Percentiles rank a stretch among this genome's conserved stretches.
phyloP scores from a whole-genome alignment of 1,140 invertebrate species.

The Lasioglossum albipes region DNA sequence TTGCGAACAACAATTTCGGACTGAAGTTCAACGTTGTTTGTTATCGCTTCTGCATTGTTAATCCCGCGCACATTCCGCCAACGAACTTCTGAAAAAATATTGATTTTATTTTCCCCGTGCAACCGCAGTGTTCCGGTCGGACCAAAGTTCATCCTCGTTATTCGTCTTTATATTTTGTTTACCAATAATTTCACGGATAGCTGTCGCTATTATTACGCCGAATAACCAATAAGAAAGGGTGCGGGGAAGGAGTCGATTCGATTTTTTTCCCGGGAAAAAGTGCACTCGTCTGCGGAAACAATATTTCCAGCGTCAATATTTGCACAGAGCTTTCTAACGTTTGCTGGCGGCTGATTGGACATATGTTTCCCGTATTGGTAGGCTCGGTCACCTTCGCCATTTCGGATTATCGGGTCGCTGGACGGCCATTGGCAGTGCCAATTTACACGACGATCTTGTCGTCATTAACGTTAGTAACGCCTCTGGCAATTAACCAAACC shows the following conservation, averaged over 20 bases:
- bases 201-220: neutral
- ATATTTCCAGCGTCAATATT: conserved; percentile 1
- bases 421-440: neutral
- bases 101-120: neutral
- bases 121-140: no score
- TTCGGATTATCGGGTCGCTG: neutral
- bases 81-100: neutral
- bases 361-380: neutral
- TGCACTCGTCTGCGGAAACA: no score
- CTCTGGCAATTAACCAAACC: no score
- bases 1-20: neutral
- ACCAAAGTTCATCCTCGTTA: neutral
- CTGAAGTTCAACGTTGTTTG: neutral
- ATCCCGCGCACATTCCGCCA: neutral
- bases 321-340: neutral
- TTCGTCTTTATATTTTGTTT: neutral
- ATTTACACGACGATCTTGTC: neutral
- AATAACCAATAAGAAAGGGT: neutral
- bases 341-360: neutral
- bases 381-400: neutral
- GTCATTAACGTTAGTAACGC: neutral
- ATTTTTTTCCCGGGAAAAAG: neutral
- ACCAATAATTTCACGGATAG: neutral
- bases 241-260: neutral
- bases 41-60: no score